Evolutionary conservation across 2,113 vertebrate genomes (phyloP), one percentile per base, ranked within the genome.

Genomic region (Dryoscopus gambensis): DNA sequence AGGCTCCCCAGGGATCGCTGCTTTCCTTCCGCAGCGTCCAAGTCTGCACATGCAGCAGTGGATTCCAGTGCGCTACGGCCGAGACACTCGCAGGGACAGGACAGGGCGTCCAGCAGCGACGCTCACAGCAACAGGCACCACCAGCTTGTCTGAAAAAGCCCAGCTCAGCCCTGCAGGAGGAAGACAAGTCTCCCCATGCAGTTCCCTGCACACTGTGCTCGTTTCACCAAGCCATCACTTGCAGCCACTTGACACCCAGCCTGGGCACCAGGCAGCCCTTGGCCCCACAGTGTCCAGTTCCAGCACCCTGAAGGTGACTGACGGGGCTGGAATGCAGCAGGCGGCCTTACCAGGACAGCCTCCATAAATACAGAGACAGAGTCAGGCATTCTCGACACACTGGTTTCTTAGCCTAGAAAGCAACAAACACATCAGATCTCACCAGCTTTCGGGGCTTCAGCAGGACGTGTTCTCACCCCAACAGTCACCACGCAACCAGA

Each of bases 41-140:
- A 23, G 24, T 0, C 0, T 3, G 22, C 27, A 0, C 1, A 3
- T 2, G 35, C 64, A 46, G n/a, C 9, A 14, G 35, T 1, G 62
- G 40, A 42, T 39, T 21, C 4, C 33, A 15, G 59, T 0, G 7
- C 25, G 50, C 19, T 3, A 6, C 0, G 44, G 49, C 75, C 47
- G 7, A 13, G 27, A 21, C 33, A 8, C 16, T 18, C 12, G 8
- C 23, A 76, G 39, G 57, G 59, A 7, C 22, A 1, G 5, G 42
- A 15, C 5, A 7, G 64, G 37, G 33, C 1, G 18, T 1, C 6
- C 22, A 3, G 39, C 52, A 44, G 70, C 1, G 1, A 30, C 9
- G 65, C 46, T 10, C 44, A 3, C 49, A 56, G 74, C 44, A 52
- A 10, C 31, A 1, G 28, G 13, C 14, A 0, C 1, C 4, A 5